Conservation (phyloP, 2,113 vertebrate species). For the Mohoua ochrocephala region DNA sequence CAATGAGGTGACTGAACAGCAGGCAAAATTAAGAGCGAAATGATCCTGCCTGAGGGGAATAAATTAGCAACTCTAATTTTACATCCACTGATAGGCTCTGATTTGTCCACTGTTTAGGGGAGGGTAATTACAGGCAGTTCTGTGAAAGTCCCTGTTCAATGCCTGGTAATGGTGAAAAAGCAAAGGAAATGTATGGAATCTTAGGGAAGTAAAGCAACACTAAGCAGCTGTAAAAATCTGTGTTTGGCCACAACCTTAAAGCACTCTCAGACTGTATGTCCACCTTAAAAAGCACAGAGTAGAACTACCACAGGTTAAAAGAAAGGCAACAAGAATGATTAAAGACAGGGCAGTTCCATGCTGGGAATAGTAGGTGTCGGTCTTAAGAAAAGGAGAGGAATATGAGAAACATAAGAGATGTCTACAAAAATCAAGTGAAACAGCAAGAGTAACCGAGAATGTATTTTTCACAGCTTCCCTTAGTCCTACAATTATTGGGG, state of each 20-base stretch:
- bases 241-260: background rate
- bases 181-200: background rate
- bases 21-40: background rate
- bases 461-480: background rate
- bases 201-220: background rate
- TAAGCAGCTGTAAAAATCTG: background rate
- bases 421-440: background rate
- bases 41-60: background rate
- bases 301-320: background rate
- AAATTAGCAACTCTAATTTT: background rate
- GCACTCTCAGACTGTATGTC: background rate
- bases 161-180: background rate
- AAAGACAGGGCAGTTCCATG: background rate
- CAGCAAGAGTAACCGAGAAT: background rate
- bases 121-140: background rate
- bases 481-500: background rate
- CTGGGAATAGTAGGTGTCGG: background rate
- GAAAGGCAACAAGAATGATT: background rate
- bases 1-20: background rate
- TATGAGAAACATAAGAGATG: background rate
- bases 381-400: background rate
- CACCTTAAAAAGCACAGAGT: background rate
- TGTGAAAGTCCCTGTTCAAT: background rate
- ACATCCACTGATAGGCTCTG: background rate
- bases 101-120: background rate